Evolutionary conservation across 2,888 invertebrate species (phyloP).

Genomic region (Tricholauxania praeusta): DNA sequence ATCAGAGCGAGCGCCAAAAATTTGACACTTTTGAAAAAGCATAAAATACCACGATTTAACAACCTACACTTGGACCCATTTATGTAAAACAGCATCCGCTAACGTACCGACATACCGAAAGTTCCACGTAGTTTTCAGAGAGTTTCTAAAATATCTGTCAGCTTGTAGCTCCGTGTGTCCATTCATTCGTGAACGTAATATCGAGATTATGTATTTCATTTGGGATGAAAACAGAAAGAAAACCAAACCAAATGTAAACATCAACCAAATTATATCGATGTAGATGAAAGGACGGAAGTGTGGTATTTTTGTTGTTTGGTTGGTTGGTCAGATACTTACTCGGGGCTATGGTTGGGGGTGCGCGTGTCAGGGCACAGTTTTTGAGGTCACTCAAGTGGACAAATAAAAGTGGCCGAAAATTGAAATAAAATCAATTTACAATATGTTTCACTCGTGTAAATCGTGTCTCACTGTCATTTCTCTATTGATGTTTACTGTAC

Average conservation of each 20-base stretch:
- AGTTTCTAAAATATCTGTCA: not conserved
- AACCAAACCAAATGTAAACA: not conserved
- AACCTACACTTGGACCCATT: not conserved
- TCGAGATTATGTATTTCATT: constrained; percentile 14
- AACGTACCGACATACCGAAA: not conserved
- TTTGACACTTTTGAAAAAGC: constrained; percentile 12
- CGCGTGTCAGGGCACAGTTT: not conserved
- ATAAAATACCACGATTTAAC: not conserved
- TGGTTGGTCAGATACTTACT: too few species aligned
- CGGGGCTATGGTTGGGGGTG: not conserved
- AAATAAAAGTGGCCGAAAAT: constrained; percentile 26
- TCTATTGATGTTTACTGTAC: not conserved
- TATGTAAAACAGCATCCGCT: not conserved
- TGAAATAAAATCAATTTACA: constrained; percentile 26
- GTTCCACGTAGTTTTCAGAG: not conserved
- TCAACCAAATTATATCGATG: constrained; percentile 1
- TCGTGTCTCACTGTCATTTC: not conserved
- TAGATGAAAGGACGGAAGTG: too few species aligned
- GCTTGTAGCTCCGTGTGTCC: not conserved
- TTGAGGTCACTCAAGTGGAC: constrained; percentile 25
- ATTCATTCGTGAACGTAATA: constrained; percentile 10
- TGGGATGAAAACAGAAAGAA: constrained; percentile 1
- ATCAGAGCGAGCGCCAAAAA: constrained; percentile 20
- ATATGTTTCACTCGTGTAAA: constrained; percentile 23
- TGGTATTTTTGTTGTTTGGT: too few species aligned